These are phyloP conservation scores for Drosophila kokeensis DNA, from an alignment of 2,888 invertebrate species.

Conservation along the genomic window DNA sequence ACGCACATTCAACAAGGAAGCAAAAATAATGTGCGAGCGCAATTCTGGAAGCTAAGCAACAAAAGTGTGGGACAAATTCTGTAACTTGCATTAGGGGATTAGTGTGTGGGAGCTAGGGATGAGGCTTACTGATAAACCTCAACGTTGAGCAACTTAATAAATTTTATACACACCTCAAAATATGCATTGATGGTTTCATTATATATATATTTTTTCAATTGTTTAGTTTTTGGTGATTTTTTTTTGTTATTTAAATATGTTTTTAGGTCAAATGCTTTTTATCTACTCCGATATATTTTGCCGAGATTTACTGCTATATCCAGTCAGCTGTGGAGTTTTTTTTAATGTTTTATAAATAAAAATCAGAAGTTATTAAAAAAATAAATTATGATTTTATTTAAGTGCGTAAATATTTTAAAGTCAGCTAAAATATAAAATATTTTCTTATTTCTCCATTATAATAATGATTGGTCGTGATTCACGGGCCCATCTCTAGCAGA, in stretches of 20 bases:
- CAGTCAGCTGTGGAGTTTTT: not conserved
- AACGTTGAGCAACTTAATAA: not conserved
- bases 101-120: conserved; percentile 15
- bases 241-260: not conserved
- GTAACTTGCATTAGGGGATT: conserved; percentile 45
- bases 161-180: not conserved
- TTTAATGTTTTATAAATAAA: not conserved
- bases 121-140: not conserved
- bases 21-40: conserved; percentile 22
- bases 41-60: conserved; percentile 10
- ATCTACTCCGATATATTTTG: too few relatives aligned
- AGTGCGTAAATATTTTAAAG: not conserved
- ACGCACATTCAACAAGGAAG: conserved; percentile 2
- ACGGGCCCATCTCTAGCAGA: conserved; percentile 19
- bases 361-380: not conserved
- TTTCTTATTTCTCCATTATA: not conserved
- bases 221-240: not conserved
- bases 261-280: not conserved
- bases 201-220: not conserved
- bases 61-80: conserved; percentile 35
- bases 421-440: not conserved
- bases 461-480: not conserved
- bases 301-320: not conserved
- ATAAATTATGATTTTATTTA: not conserved
- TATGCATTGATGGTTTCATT: not conserved